Percentiles rank a stretch among this genome's conserved stretches.
Evolutionary conservation across 2,113 vertebrate genomes (phyloP).

Genomic region (Centrocercus urophasianus): DNA sequence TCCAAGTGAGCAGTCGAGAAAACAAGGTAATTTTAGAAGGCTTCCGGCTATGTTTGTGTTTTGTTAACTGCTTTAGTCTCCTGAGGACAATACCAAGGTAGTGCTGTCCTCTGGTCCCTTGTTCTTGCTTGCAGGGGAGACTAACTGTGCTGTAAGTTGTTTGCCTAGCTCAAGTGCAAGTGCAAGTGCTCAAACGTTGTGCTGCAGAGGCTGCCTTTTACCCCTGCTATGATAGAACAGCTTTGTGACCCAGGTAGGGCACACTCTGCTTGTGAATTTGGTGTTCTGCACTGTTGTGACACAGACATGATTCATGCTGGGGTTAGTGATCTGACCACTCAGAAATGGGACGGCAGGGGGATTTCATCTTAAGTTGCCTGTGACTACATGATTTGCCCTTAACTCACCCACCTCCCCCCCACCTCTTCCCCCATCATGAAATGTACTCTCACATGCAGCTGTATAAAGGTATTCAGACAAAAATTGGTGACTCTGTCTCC

Average conservation of each 20-base stretch:
- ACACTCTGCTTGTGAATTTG: neutral
- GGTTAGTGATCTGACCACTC: neutral
- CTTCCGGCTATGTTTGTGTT: neutral
- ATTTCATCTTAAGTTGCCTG: neutral
- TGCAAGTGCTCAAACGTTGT: neutral
- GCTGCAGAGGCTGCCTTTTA: neutral
- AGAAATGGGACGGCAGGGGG: neutral
- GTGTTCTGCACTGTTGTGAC: neutral
- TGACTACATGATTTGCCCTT: neutral
- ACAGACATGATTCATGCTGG: neutral
- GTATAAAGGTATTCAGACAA: neutral
- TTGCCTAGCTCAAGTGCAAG: neutral
- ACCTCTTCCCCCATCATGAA: neutral
- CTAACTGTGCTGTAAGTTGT: neutral
- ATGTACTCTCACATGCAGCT: fast-evolving
- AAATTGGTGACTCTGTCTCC: neutral
- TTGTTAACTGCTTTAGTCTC: neutral
- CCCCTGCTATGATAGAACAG: neutral
- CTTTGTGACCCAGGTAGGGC: neutral
- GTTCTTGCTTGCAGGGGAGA: neutral
- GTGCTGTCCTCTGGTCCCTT: neutral
- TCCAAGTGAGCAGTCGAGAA: neutral
- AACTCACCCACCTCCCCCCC: neutral
- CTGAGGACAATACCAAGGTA: neutral
- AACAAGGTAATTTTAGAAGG: neutral